phyloP scores from a whole-genome alignment of 2,888 invertebrate species.

The Marasmarcha lunaedactyla region DNA sequence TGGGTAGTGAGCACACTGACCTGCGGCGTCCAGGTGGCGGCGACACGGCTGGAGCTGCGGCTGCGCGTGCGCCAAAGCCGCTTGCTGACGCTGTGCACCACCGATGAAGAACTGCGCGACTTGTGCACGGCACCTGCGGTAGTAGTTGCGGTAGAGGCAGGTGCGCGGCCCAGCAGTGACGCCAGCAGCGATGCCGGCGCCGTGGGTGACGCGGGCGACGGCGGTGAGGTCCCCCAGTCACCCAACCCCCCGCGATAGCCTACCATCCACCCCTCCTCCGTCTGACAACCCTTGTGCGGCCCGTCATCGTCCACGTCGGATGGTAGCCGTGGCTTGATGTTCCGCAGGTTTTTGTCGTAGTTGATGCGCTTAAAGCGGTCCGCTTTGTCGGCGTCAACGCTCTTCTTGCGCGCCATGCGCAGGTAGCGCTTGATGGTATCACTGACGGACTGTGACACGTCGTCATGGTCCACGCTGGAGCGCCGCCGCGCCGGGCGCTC shows the following conservation, averaged over 20 bases:
- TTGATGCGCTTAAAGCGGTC: constrained; percentile 90
- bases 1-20: constrained; percentile 70
- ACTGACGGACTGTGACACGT: constrained; percentile 87
- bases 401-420: constrained; percentile 89
- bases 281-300: constrained; percentile 80
- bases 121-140: constrained; percentile 86
- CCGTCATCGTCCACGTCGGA: constrained; percentile 85
- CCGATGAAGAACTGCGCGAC: constrained; percentile 89
- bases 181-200: constrained; percentile 57
- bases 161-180: constrained; percentile 41
- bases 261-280: constrained; percentile 81
- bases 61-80: constrained; percentile 88
- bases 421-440: constrained; percentile 89
- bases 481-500: constrained; percentile 68
- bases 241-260: constrained; percentile 48
- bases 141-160: constrained; percentile 34
- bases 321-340: constrained; percentile 83
- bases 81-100: constrained; percentile 87
- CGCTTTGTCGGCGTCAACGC: constrained; percentile 82
- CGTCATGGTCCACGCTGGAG: constrained; percentile 86
- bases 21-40: constrained; percentile 86
- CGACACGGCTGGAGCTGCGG: constrained; percentile 80
- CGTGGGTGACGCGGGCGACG: constrained; percentile 60
- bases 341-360: constrained; percentile 85
- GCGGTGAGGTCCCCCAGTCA: constrained; percentile 62